Base-by-base conservation (phyloP, 2,797 vertebrate species). In the Enteromius afrohamiltoni region DNA sequence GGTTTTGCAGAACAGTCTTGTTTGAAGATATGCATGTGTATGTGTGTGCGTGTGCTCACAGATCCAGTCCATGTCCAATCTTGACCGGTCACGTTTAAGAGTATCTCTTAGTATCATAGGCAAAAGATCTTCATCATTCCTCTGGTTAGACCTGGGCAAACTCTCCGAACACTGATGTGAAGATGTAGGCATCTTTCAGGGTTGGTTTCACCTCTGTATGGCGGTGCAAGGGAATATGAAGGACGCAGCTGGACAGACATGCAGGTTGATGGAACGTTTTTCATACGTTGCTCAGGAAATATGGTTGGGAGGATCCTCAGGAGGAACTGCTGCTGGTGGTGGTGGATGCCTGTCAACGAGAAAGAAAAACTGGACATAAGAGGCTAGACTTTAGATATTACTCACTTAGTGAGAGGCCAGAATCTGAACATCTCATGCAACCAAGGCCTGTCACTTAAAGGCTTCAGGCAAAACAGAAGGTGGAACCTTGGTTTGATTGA, bases 301-400 rank as follows among this genome's bases (percentile, higher is more conserved):
- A 87, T 80, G 78, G 84, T 70, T 81, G 64, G 79, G 40, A 42
- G 14, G 10, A 88, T 85, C 71, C 85, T 94, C 87, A 95, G 6
- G 90, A 89, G 49, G 94, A 95, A 85, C 93, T 93, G 89, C 91
- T 94, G 89, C 92, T 94, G 91, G 88, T 89, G 64, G 86, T 93
- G 76, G 92, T 93, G 49, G 93, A 94, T 62, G 87, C 93, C 95
- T 95, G 91, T 45, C 10, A 88, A 91, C 0, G 5, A 93, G 65
- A 92, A 58, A 85, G 85, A 75, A 91, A 1, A 89, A 82, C 67
- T 14, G 87, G 26, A 85, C 2, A 42, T 88, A 21, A 60, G 64
- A 21, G 31, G 73, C 73, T 55, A 26, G 51, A 80, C 53, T 17
- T 49, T 34, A 21, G 82, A 19, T 49, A 82, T 9, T 3, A 26